Evolutionary conservation across 2,888 invertebrate species (phyloP), one percentile per base, ranked within the genome.

Genomic region (Ditula angustiorana): DNA sequence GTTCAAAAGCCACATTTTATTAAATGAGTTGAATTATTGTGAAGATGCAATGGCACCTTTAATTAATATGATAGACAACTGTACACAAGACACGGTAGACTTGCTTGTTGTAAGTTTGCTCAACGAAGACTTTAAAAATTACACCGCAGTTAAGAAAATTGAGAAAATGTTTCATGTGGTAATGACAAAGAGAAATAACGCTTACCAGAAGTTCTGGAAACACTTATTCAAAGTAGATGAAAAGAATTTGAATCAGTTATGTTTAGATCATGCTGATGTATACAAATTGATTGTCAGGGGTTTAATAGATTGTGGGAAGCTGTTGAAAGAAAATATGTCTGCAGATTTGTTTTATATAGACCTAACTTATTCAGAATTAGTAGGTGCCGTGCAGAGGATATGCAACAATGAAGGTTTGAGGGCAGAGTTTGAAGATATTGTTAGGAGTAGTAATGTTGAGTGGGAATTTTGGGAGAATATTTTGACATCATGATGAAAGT

Each of bases 311-410:
- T 79, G 74, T 81, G 90, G 89, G 58, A 92, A 84, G 73, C 77
- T 90, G 35, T 41, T 90, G 2, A 74, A 77, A 63, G 84, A 88
- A 52, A 76, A 85, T 57, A 85, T 91, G 82, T 88, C 88, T 0
- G 71, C 83, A 0, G 85, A 90, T 61, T 87, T 74, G 56, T 91
- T 90, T 80, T 90, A 91, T 67, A 84, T 91, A 58, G 92, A 93
- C 69, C 81, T 95, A 26, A 85, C 87, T 65, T 94, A 93, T 76
- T 80, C 86, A 0, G 90, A 94, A 74, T 79, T 95, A 61, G 75
- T 87, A 1, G 72, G 74, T 30, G 74, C 93, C 33, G 81, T 94
- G 0, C 83, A 82, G 71, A 84, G 72, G 65, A 81, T 95, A 26
- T 85, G 87, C 67, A 74, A 78, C 55, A 80, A 87, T 81, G 69